Evolutionary conservation across 2,113 vertebrate species (phyloP), one percentile per base, ranked within the genome.

Genomic region (Ptychochromis oligacanthus): DNA sequence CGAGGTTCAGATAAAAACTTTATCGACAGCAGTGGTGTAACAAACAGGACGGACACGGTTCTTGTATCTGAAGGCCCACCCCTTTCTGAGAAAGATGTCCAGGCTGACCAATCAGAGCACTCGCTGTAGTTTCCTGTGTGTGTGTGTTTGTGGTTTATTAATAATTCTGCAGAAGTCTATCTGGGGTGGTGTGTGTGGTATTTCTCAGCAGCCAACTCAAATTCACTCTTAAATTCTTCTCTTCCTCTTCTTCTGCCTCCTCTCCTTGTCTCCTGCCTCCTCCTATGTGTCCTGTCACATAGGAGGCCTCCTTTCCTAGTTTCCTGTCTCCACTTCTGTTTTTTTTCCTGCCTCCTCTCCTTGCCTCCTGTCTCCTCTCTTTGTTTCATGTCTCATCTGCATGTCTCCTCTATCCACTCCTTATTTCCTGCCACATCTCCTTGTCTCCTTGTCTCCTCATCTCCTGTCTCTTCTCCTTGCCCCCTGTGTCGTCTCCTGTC

Each of bases 161-260:
- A 28, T 82, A 56, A 36, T 88, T 88, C 79, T 88, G 40, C 7
- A 57, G 80, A 84, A 81, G 40, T 75, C 34, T 92, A 75, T 92
- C 74, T 75, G 18, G 52, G 24, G 17, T 64, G 64, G 43, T 70
- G 26, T 20, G 43, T 52, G 65, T 28, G 17, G 65, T 70, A 31
- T 82, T 89, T 89, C 58, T 70, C 75, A 70, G 8, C 36, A 78
- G n/a, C 26, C 22, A 10, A 6, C 17, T 20, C 61, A 65, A 52
- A 70, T 72, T 72, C 6, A 0, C 17, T 0, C 65, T 3, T 52
- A 8, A 18, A 15, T 46, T 8, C 75, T 40, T 36, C n/a, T 72
- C 9, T 31, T 31, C 26, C 43, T 64, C 74, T 36, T 36, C 36
- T 36, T 8, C 36, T 36, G 36, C 36, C 36, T 72, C 18, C 18